Percentiles rank a stretch among this genome's conserved stretches.
These are phyloP conservation scores for Dufourea novaeangliae DNA, from an alignment of 1,140 invertebrate genomes.

Conservation along the genomic window DNA sequence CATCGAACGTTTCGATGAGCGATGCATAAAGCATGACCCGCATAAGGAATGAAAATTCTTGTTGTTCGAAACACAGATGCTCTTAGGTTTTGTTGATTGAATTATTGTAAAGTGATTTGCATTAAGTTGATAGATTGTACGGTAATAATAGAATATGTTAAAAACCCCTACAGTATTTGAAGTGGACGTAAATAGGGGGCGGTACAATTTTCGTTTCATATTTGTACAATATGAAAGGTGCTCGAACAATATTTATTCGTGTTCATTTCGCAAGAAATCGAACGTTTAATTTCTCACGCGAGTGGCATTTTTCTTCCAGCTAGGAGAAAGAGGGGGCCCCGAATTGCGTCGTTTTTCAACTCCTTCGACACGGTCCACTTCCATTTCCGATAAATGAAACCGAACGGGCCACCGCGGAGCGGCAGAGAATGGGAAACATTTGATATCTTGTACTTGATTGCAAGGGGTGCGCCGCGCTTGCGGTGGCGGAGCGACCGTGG, in stretches of 20 bases:
- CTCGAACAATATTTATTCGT: slow-evolving; percentile 21
- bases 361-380: slow-evolving; percentile 43
- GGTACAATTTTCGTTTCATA: background rate
- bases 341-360: slow-evolving; percentile 47
- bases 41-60: slow-evolving; percentile 38
- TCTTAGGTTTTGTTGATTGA: background rate
- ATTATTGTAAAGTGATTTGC: background rate
- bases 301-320: slow-evolving; percentile 2
- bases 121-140: background rate
- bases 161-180: background rate
- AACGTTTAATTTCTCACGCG: slow-evolving; percentile 28
- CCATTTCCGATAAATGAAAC: slow-evolving; percentile 52
- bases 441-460: slow-evolving; percentile 69
- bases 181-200: no score
- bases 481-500: slow-evolving; percentile 33
- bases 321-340: no score
- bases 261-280: background rate
- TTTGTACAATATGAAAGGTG: slow-evolving; percentile 3
- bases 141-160: background rate
- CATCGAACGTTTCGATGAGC: slow-evolving; percentile 38
- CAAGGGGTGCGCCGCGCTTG: slow-evolving; percentile 55
- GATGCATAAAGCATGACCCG: slow-evolving; percentile 56
- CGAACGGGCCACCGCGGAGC: slow-evolving; percentile 27
- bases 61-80: slow-evolving; percentile 10
- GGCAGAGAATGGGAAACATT: slow-evolving; percentile 55